Evolutionary conservation across 2,888 invertebrate species (phyloP).

Genomic region (Pseudoips prasinana): DNA sequence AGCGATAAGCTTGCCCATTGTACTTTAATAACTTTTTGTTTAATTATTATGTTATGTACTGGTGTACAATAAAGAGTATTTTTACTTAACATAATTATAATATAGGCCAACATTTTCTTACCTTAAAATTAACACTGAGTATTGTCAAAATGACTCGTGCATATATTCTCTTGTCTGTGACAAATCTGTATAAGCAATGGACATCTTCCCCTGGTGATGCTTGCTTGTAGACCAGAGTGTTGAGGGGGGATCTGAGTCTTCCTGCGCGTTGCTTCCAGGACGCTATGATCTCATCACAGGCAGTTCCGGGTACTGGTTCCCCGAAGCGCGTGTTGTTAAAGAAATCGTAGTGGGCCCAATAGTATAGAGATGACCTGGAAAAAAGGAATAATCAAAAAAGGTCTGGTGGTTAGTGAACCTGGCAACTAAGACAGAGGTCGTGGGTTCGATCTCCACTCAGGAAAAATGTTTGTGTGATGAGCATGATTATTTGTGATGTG

Average conservation of each 20-base stretch:
- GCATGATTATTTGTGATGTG: no score
- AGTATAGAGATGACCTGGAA: slow-evolving; percentile 91
- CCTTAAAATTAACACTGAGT: slow-evolving; percentile 91
- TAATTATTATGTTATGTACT: no score
- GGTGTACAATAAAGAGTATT: no score
- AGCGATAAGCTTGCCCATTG: no score
- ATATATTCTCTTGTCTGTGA: slow-evolving; percentile 90
- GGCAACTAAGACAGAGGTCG: no score
- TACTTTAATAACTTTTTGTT: no score
- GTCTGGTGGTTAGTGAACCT: no score
- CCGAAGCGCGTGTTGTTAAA: slow-evolving; percentile 95
- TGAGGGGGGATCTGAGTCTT: slow-evolving; percentile 90
- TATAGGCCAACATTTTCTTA: slow-evolving; percentile 38
- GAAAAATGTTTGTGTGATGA: no score
- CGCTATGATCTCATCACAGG: slow-evolving; percentile 93
- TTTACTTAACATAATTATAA: no score
- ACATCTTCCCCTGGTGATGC: slow-evolving; percentile 87
- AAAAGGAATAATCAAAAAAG: background rate
- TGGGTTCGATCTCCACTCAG: no score
- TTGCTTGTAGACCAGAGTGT: slow-evolving; percentile 93
- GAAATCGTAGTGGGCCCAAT: slow-evolving; percentile 97
- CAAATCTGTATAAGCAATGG: slow-evolving; percentile 91
- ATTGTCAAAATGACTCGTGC: slow-evolving; percentile 91
- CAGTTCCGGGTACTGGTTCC: slow-evolving; percentile 89
- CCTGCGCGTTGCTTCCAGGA: slow-evolving; percentile 92